Percentiles rank a stretch among this genome's conserved stretches.
Evolutionary conservation across 2,888 invertebrate genomes (phyloP).

Genomic region (Agonopterix alstromeriana): DNA sequence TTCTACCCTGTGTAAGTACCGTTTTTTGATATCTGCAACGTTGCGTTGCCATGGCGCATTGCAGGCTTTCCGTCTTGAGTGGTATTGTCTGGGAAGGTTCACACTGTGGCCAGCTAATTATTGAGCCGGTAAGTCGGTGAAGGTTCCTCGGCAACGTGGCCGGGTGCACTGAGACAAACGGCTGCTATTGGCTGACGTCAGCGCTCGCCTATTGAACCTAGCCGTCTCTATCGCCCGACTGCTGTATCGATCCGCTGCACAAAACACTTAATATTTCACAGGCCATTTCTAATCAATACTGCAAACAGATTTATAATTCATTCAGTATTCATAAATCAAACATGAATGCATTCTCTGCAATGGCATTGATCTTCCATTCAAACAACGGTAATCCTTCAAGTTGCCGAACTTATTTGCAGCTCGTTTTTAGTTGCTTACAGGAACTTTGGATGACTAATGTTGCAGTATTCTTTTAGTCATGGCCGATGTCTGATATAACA

Average conservation of each 20-base stretch:
- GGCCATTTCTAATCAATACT: neutral
- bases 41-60: constrained; percentile 41
- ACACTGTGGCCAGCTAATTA: constrained; percentile 50
- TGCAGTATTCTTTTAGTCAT: neutral
- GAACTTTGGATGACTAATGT: constrained; percentile 14
- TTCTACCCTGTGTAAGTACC: constrained; percentile 82
- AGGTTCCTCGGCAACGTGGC: constrained; percentile 63
- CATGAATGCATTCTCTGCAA: neutral
- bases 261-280: constrained; percentile 29
- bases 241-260: constrained; percentile 67
- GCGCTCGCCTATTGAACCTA: constrained; percentile 58
- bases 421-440: constrained; percentile 11
- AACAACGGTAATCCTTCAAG: constrained; percentile 13
- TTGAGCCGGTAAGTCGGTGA: constrained; percentile 70
- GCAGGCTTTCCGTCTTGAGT: constrained; percentile 27
- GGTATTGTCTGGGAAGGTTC: constrained; percentile 40
- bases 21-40: constrained; percentile 19
- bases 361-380: constrained; percentile 11
- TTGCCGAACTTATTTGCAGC: constrained; percentile 4
- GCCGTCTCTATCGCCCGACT: constrained; percentile 42
- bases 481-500: no score
- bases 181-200: constrained; percentile 56
- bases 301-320: neutral
- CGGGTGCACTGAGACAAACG: constrained; percentile 51
- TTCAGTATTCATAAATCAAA: neutral